Evolutionary conservation across 2,113 vertebrate species (phyloP), one percentile per base, ranked within the genome.

Genomic region (Sceloporus undulatus): DNA sequence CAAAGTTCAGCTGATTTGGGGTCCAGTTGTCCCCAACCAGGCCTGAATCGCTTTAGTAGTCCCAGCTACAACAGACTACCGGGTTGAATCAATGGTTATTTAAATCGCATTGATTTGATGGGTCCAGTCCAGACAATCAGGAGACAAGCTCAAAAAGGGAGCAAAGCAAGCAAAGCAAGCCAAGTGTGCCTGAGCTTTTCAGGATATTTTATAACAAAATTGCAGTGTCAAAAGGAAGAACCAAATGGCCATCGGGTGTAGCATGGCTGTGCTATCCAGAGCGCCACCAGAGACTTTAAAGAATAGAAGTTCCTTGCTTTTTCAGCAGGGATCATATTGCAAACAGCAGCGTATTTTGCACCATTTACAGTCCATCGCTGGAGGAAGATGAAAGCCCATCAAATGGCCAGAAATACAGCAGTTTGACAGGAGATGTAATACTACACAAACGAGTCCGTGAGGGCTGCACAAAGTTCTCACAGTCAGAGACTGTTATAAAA

Each of bases 341-440:
- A 80, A 62, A 79, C 77, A 2, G 19, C 10, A 68, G 77, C 16
- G 14, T 71, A 62, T 59, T 80, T 59, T 87, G 66, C 78, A 29
- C 23, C 8, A 6, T 73, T 87, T 71, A 80, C 34, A 29, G 23
- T 73, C 85, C 48, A 56, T 25, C 18, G 78, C 78, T 74, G 34
- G 54, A 87, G 68, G 52, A 42, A 87, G 66, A 48, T 21, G 21
- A 81, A 87, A 81, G 68, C n/a, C 54, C 79, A 42, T 74, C 85
- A 81, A 74, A 85, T 29, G 25, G 34, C 2, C 52, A 73, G 38
- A 38, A 70, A 42, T 38, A 4, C 54, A 73, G 54, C 79, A 29
- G 70, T 42, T 80, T 73, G 77, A 80, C 66, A 80, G 52, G 77
- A 87, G 48, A 9, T 40, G 34, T 16, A 29, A 68, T 7, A 0